Percentiles rank a stretch among this genome's conserved stretches.
phyloP scores from a whole-genome alignment of 1,140 invertebrate genomes.

The Drosophila melanica region DNA sequence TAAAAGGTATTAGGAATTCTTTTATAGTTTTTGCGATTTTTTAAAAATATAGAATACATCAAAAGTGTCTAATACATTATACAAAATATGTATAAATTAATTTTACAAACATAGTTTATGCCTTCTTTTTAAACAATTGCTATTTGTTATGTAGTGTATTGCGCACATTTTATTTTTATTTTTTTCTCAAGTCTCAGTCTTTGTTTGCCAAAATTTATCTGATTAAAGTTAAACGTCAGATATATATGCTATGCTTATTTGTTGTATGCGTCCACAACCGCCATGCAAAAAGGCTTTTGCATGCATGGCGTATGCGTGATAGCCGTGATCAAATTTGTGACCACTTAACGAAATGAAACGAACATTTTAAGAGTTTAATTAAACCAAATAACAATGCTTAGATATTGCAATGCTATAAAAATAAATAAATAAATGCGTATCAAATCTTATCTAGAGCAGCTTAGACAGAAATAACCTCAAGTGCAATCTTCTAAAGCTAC shows the following conservation, averaged over 20 bases:
- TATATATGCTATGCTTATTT: background rate
- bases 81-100: too few relatives aligned
- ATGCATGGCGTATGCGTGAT: constrained; percentile 12
- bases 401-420: background rate
- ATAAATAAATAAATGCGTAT: background rate
- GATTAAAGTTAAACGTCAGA: background rate
- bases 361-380: background rate
- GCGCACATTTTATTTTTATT: background rate
- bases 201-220: background rate
- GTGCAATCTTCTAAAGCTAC: constrained; percentile 4
- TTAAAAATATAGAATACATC: too few relatives aligned
- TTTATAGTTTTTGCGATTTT: too few relatives aligned
- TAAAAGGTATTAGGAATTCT: too few relatives aligned
- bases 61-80: too few relatives aligned
- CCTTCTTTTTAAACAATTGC: background rate
- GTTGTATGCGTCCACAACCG: background rate
- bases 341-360: too few relatives aligned
- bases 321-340: background rate
- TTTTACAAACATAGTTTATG: too few relatives aligned
- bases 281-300: background rate
- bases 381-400: background rate
- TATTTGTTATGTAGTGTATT: constrained; percentile 14
- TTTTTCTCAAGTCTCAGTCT: background rate
- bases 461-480: background rate
- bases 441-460: background rate